Percentiles rank a stretch among this genome's conserved stretches.
phyloP scores from a whole-genome alignment of 2,797 vertebrate species.

The Myotis vivesi region DNA sequence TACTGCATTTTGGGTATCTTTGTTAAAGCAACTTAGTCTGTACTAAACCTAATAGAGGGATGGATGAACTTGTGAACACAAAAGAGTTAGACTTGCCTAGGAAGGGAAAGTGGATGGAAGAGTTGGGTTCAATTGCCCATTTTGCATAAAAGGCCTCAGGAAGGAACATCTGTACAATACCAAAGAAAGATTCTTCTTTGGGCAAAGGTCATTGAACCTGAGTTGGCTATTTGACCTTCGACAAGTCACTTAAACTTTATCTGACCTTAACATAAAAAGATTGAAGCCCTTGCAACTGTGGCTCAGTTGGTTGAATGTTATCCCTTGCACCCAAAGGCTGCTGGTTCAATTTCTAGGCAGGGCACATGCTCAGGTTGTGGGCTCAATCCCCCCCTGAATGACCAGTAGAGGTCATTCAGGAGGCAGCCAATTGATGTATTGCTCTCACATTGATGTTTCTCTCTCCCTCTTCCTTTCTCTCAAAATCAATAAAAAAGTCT shows the following conservation, averaged over 20 bases:
- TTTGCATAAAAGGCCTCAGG: background rate
- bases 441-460: too few relatives aligned
- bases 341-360: too few relatives aligned
- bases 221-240: background rate
- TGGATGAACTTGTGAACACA: background rate
- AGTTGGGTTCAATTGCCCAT: background rate
- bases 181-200: background rate
- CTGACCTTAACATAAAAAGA: constrained; percentile 36
- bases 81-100: background rate
- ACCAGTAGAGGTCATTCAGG: too few relatives aligned
- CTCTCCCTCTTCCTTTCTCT: too few relatives aligned
- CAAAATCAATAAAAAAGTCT: too few relatives aligned
- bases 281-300: background rate
- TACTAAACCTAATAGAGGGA: constrained; percentile 5
- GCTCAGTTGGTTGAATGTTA: too few relatives aligned
- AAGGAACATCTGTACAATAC: background rate
- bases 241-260: background rate
- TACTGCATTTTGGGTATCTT: background rate
- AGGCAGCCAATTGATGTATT: too few relatives aligned
- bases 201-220: background rate
- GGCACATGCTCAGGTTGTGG: too few relatives aligned
- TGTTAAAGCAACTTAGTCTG: constrained; percentile 20
- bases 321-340: too few relatives aligned
- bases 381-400: too few relatives aligned
- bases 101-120: background rate